Evolutionary conservation across 2,113 vertebrate species (phyloP), one percentile per base, ranked within the genome.

Genomic region (Pelecanus crispus): DNA sequence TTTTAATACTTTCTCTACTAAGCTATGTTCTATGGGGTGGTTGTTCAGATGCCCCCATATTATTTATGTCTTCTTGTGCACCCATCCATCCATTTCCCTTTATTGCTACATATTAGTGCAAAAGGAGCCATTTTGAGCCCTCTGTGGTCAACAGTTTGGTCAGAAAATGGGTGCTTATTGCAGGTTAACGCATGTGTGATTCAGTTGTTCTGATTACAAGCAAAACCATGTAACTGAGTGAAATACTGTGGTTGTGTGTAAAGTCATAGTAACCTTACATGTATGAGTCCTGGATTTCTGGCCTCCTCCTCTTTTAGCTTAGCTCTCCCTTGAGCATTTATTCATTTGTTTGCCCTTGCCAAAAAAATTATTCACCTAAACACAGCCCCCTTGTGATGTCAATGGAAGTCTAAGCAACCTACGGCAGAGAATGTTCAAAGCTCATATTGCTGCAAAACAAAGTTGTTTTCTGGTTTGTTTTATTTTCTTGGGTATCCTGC

Each of bases 291-390:
- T 73, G 68, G 79, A 86, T 88, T 92, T 92, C 92, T 94, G 88
- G 65, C 32, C 62, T 68, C 25, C 67, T 94, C 45, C n/a, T 92
- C 62, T 78, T 95, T 82, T 66, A 94, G 66, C 15, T 87, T 82
- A 77, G 84, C 73, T 95, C 78, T 94, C 92, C 96, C 96, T 97
- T 97, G 65, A 97, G 95, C 96, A 87, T 87, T 91, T 94, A 95
- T 96, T 97, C 92, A 68, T 94, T 92, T 96, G 72, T 94, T 95
- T 95, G 97, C 74, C 97, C 96, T 97, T 97, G 96, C 94, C 95
- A 97, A 89, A 95, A 97, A 65, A 91, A 97, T 95, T 96, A 95
- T 92, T 94, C 91, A 95, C 90, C 92, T 96, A 96, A 95, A 79
- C 66, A 70, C 81, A 91, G 16, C 40, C 81, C 86, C 78, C 78